These are phyloP conservation scores for Neotragus moschatus DNA, from an alignment of 2,113 vertebrate species.

Conservation along the genomic window DNA sequence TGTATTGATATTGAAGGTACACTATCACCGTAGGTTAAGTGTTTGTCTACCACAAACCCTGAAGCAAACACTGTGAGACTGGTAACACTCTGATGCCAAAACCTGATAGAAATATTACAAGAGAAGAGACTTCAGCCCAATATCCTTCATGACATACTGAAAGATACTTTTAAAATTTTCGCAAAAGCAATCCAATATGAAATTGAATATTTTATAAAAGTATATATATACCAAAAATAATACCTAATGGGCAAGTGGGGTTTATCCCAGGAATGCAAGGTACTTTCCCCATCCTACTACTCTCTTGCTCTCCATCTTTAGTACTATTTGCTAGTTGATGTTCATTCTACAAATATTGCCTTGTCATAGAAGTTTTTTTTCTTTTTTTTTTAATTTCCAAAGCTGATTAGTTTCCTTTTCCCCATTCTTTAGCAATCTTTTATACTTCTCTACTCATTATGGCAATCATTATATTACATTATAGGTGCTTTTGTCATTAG, in stretches of 20 bases:
- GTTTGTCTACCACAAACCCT: background rate
- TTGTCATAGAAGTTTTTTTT: background rate
- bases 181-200: background rate
- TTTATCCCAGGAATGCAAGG: background rate
- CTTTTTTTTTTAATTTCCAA: background rate
- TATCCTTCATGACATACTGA: background rate
- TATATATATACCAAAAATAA: background rate
- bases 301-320: background rate
- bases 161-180: background rate
- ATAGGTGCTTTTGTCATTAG: background rate
- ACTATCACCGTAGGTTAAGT: background rate
- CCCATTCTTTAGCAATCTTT: background rate
- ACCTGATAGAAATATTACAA: background rate
- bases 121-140: background rate
- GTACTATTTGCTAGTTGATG: background rate
- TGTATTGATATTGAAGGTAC: background rate
- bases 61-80: background rate
- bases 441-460: background rate
- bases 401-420: background rate
- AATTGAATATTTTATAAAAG: background rate
- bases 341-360: background rate
- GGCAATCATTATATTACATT: background rate
- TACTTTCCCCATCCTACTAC: background rate
- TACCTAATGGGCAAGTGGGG: background rate
- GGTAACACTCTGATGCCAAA: background rate